A percentile compares a stretch with the other conserved stretches of the same genome.
These are phyloP conservation scores for Cosmia pyralina DNA, from an alignment of 2,888 invertebrate species.

Conservation along the genomic window DNA sequence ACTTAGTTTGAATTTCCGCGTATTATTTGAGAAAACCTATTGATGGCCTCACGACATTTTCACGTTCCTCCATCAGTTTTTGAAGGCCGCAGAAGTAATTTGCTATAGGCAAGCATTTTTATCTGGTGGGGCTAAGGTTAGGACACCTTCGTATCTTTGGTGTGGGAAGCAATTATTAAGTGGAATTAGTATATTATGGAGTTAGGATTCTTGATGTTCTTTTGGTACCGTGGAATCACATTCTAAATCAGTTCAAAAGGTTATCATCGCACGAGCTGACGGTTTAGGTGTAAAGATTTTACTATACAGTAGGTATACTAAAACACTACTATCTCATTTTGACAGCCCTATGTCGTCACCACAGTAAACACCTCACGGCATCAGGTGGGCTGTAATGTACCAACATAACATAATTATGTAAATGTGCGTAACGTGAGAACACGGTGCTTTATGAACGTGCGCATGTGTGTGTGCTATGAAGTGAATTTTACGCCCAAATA, in stretches of 20 bases:
- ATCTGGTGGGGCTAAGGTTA: neutral
- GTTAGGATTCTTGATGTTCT: neutral
- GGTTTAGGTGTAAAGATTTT: neutral
- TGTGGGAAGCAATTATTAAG: neutral
- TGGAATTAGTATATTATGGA: neutral
- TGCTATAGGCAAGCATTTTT: neutral
- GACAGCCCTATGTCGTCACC: constrained; percentile 55
- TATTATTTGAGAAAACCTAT: too few relatives aligned
- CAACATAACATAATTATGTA: constrained; percentile 67
- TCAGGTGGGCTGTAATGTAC: constrained; percentile 72
- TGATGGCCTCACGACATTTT: too few relatives aligned
- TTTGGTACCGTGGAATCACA: too few relatives aligned
- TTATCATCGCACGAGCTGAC: neutral
- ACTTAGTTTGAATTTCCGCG: too few relatives aligned
- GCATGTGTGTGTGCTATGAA: constrained; percentile 36
- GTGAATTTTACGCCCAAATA: constrained; percentile 43
- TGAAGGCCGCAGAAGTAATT: too few relatives aligned
- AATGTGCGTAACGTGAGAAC: constrained; percentile 65
- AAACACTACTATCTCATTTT: constrained; percentile 9
- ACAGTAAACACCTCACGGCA: constrained; percentile 77
- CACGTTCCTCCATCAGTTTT: too few relatives aligned
- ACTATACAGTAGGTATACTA: neutral
- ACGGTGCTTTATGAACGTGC: constrained; percentile 54
- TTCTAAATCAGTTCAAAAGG: neutral
- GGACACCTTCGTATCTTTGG: neutral